Evolutionary conservation across 2,888 invertebrate genomes (phyloP).

Genomic region (Cepaea hortensis): DNA sequence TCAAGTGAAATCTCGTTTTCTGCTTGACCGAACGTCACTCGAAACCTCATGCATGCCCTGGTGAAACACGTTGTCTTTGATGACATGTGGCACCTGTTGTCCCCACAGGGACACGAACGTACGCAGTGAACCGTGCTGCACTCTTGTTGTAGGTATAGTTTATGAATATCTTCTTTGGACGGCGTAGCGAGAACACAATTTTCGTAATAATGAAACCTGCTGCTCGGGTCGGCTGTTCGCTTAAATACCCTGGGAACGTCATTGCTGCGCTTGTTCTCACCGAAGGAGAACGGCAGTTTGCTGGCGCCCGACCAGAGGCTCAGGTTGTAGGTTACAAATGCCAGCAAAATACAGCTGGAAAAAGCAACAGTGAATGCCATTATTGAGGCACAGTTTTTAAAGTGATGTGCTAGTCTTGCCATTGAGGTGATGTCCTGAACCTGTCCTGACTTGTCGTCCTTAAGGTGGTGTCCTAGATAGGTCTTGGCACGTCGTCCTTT

Average conservation of each 20-base stretch:
- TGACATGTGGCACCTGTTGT: background rate
- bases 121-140: conserved; percentile 22
- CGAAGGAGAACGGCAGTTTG: background rate
- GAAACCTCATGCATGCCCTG: background rate
- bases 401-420: background rate
- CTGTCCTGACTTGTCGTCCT: too few relatives aligned
- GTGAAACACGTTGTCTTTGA: conserved; percentile 14
- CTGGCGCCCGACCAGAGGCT: background rate
- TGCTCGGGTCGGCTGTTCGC: background rate
- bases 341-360: background rate
- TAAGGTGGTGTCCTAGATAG: too few relatives aligned
- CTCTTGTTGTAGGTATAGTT: conserved; percentile 6
- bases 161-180: conserved; percentile 4
- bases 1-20: background rate
- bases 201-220: background rate
- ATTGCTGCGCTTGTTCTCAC: background rate
- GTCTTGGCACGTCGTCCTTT: too few relatives aligned
- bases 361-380: background rate
- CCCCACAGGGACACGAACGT: background rate
- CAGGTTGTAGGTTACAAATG: background rate
- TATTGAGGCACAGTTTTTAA: background rate
- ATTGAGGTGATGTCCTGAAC: background rate
- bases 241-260: background rate
- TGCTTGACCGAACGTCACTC: background rate
- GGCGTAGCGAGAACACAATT: conserved; percentile 4